phyloP scores from a whole-genome alignment of 2,888 invertebrate species.

The Epistrophe grossulariae region DNA sequence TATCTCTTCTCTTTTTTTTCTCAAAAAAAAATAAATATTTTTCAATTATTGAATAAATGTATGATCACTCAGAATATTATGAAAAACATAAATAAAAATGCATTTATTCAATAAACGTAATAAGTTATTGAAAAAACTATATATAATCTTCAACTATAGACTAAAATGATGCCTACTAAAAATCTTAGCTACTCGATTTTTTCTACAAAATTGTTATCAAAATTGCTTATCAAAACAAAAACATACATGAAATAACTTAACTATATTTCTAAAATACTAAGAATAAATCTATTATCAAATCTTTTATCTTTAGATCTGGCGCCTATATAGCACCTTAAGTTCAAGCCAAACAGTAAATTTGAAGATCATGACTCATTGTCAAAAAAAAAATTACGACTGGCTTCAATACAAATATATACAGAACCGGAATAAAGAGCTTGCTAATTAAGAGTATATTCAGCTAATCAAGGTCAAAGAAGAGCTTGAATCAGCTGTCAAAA shows the following conservation, averaged over 20 bases:
- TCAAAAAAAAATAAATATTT: too few relatives aligned
- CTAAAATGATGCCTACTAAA: too few relatives aligned
- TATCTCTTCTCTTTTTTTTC: too few relatives aligned
- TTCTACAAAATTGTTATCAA: background rate
- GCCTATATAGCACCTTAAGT: background rate
- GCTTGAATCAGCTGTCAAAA: constrained; percentile 9
- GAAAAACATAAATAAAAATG: too few relatives aligned
- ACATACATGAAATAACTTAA: background rate
- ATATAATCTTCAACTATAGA: background rate
- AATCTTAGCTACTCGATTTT: background rate
- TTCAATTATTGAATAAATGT: too few relatives aligned
- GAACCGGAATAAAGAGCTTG: constrained; percentile 1
- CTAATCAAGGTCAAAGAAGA: constrained; percentile 34
- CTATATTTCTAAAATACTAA: background rate
- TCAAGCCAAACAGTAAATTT: constrained; percentile 1
- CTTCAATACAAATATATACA: background rate
- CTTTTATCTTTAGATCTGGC: background rate
- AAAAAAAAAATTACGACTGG: constrained; percentile 17
- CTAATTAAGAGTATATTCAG: background rate
- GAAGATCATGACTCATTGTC: constrained; percentile 39
- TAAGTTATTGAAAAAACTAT: background rate
- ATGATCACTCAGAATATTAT: too few relatives aligned
- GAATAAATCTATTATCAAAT: background rate
- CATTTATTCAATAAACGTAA: background rate
- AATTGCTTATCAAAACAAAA: background rate